Evolutionary conservation across 2,113 vertebrate genomes (phyloP).

Genomic region (Tragelaphus strepsiceros): DNA sequence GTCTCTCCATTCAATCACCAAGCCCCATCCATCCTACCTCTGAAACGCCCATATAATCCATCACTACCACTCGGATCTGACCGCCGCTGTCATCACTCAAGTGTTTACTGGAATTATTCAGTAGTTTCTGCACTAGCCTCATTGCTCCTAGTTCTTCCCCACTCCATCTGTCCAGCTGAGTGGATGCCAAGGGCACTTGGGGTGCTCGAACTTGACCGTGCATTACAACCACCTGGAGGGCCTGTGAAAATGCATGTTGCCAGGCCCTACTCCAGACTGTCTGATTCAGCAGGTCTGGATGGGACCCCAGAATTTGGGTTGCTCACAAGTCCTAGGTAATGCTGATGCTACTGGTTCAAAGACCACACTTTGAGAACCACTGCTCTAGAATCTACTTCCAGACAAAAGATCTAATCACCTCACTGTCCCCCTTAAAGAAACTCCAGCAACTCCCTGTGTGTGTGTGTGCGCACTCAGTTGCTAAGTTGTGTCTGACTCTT

Average conservation of each 20-base stretch:
- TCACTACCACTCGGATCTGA: neutral
- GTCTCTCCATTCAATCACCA: neutral
- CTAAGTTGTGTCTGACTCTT: neutral
- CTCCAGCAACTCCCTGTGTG: neutral
- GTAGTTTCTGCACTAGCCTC: neutral
- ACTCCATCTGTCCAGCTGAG: neutral
- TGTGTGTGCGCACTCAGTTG: fast-evolving
- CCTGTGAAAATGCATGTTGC: neutral
- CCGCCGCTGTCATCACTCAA: neutral
- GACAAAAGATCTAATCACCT: neutral
- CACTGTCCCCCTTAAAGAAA: neutral
- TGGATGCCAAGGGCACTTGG: neutral
- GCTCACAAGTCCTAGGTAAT: neutral
- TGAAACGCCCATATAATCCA: neutral
- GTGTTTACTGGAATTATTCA: neutral
- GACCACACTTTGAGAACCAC: neutral
- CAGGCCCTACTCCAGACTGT: neutral
- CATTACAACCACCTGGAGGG: neutral
- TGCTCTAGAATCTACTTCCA: neutral
- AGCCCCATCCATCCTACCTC: neutral
- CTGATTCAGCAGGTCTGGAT: neutral
- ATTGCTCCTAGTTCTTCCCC: neutral
- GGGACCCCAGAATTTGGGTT: neutral
- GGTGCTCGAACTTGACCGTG: neutral
- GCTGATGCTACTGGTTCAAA: too few relatives aligned